These are phyloP conservation scores for Poecilia velifera DNA, from an alignment of 2,797 vertebrate genomes.

Conservation along the genomic window DNA sequence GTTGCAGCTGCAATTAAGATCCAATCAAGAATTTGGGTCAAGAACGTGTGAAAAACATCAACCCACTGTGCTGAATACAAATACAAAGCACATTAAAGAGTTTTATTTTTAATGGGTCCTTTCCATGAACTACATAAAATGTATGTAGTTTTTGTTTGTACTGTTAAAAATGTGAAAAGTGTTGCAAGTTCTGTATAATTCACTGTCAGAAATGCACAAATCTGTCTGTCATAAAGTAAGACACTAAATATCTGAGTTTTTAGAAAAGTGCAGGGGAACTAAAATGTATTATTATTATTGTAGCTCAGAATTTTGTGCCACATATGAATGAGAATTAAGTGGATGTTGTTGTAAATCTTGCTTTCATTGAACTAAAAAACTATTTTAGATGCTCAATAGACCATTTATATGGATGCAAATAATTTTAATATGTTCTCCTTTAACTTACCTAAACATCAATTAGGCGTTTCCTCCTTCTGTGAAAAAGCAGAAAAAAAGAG, in stretches of 20 bases:
- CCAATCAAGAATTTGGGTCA: background rate
- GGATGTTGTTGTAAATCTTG: background rate
- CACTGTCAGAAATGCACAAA: background rate
- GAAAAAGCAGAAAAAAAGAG: constrained; percentile 36
- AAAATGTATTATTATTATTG: background rate
- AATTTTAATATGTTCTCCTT: background rate
- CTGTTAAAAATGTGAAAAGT: background rate
- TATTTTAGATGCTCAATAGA: background rate
- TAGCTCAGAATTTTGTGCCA: background rate
- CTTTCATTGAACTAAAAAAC: background rate
- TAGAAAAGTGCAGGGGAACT: too few relatives aligned
- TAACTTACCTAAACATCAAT: constrained; percentile 58
- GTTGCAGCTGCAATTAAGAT: background rate
- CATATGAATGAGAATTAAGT: background rate
- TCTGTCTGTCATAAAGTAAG: background rate
- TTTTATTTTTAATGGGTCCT: background rate
- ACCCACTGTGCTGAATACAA: background rate
- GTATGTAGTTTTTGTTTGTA: background rate
- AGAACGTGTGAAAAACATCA: background rate
- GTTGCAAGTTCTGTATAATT: background rate
- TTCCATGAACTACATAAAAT: background rate
- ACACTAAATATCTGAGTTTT: too few relatives aligned
- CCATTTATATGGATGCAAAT: background rate
- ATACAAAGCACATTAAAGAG: background rate
- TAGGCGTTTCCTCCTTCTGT: constrained; percentile 78